These are phyloP conservation scores for Scaptomyza parva DNA, from an alignment of 2,888 invertebrate genomes.

Conservation along the genomic window DNA sequence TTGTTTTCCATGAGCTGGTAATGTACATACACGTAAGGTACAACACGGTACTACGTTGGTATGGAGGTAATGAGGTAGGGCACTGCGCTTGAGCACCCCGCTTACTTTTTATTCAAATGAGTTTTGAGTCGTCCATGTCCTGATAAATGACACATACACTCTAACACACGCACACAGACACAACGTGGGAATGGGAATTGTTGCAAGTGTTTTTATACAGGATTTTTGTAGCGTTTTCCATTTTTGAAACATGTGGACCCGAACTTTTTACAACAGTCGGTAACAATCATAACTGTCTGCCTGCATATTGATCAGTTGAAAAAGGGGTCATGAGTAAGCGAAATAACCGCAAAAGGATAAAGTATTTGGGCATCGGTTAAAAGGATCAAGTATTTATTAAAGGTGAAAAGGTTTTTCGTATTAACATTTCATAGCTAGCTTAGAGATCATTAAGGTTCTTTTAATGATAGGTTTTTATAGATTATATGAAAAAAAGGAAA, in stretches of 20 bases:
- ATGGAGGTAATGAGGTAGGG: slow-evolving; percentile 22
- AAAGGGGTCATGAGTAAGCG: slow-evolving; percentile 9
- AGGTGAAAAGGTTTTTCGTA: slow-evolving; percentile 1
- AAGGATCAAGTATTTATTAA: slow-evolving; percentile 8
- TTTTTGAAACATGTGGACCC: slow-evolving; percentile 3
- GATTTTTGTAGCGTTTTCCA: neutral
- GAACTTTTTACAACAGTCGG: slow-evolving; percentile 4
- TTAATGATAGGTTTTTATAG: neutral
- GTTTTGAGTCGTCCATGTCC: slow-evolving; percentile 47
- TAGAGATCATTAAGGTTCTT: neutral
- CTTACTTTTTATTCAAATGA: slow-evolving; percentile 71
- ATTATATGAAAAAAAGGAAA: no score
- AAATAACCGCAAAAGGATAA: slow-evolving; percentile 20
- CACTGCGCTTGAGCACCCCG: slow-evolving; percentile 68
- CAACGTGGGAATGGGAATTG: slow-evolving; percentile 67
- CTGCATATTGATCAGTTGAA: slow-evolving; percentile 38
- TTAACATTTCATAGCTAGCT: slow-evolving; percentile 12
- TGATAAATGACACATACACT: slow-evolving; percentile 62
- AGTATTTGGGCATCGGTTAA: slow-evolving; percentile 6
- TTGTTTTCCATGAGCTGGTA: slow-evolving; percentile 29
- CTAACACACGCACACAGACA: slow-evolving; percentile 22
- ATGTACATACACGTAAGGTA: slow-evolving; percentile 19
- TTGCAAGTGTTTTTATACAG: slow-evolving; percentile 62
- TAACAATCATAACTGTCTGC: slow-evolving; percentile 15
- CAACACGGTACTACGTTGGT: neutral